Percentiles rank a stretch among this genome's conserved stretches.
Evolutionary conservation across 2,113 vertebrate genomes (phyloP).

Genomic region (Bostrychus sinensis): DNA sequence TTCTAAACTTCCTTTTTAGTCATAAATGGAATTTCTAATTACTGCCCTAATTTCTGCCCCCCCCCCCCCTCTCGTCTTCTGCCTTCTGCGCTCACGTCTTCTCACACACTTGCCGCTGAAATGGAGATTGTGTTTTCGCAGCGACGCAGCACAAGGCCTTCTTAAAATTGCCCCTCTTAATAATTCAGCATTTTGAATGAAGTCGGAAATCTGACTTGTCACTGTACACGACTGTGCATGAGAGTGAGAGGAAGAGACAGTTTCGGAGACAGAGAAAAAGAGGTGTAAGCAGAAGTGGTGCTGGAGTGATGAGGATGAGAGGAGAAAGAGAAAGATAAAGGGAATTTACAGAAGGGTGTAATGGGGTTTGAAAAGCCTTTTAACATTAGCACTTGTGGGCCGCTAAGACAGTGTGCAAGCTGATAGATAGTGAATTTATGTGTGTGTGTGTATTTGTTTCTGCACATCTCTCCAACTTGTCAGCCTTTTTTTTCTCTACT

Average conservation of each 20-base stretch:
- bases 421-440: slow-evolving; percentile 4
- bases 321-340: slow-evolving; percentile 23
- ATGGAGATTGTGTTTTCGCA: slow-evolving; percentile 54
- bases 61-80: slow-evolving; percentile 22
- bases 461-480: not conserved
- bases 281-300: not conserved
- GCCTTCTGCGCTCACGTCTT: slow-evolving; percentile 15
- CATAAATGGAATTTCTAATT: slow-evolving; percentile 63
- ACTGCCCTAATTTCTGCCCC: slow-evolving; percentile 52
- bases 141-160: slow-evolving; percentile 38
- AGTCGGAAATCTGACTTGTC: slow-evolving; percentile 35
- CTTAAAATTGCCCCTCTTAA: slow-evolving; percentile 56
- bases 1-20: slow-evolving; percentile 62
- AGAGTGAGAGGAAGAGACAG: slow-evolving; percentile 20
- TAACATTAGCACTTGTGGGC: slow-evolving; percentile 9
- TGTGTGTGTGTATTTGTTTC: slow-evolving; percentile 20
- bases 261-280: not conserved
- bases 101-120: slow-evolving; percentile 42
- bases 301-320: slow-evolving; percentile 12
- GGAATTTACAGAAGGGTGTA: slow-evolving; percentile 26
- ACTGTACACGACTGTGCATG: slow-evolving; percentile 25
- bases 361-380: slow-evolving; percentile 41
- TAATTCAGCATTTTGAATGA: slow-evolving; percentile 58
- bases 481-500: not conserved
- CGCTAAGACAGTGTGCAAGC: slow-evolving; percentile 15